phyloP scores from a whole-genome alignment of 2,888 invertebrate genomes.

The Ophion costatus region DNA sequence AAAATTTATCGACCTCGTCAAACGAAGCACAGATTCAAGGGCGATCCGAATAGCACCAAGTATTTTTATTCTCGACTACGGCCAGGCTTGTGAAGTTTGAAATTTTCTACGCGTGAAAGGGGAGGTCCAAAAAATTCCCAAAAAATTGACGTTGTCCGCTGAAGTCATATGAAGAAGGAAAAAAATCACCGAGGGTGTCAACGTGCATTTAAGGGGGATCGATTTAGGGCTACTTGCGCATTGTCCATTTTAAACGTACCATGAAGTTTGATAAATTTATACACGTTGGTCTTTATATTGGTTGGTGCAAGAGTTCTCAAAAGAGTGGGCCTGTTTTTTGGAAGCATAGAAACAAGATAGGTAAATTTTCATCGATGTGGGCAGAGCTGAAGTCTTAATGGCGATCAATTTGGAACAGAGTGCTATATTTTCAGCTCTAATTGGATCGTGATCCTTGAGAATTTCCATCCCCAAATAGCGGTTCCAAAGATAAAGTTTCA shows the following conservation, averaged over 20 bases:
- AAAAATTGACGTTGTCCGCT: background rate
- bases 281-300: background rate
- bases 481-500: too few relatives aligned
- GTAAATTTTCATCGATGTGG: background rate
- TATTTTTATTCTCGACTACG: background rate
- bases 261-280: background rate
- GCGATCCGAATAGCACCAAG: background rate
- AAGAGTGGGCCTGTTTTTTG: background rate
- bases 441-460: too few relatives aligned
- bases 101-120: background rate
- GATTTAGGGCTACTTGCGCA: too few relatives aligned
- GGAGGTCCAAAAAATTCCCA: background rate
- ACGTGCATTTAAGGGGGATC: background rate
- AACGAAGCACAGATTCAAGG: background rate
- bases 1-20: slow-evolving; percentile 5
- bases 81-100: background rate
- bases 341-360: background rate
- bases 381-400: background rate
- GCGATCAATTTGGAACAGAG: background rate
- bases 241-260: too few relatives aligned
- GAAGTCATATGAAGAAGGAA: too few relatives aligned
- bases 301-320: background rate
- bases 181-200: background rate
- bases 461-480: too few relatives aligned
- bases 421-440: too few relatives aligned